Evolutionary conservation across 2,888 invertebrate genomes (phyloP), one percentile per base, ranked within the genome.

Genomic region (Tubiluchus corallicola): DNA sequence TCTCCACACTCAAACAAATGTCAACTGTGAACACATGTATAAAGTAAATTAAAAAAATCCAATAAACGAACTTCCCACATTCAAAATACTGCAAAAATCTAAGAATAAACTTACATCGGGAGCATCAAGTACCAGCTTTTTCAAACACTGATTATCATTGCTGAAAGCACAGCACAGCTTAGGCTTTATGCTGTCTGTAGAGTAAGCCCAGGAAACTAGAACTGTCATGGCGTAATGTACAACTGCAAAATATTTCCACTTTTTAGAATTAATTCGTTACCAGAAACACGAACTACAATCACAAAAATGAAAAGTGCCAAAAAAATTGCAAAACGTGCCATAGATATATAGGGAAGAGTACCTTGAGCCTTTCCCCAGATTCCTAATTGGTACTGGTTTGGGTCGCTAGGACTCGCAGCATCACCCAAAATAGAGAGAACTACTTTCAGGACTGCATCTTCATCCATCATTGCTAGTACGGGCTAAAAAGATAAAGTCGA

Each of bases 161-260:
- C 74, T 70, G 17, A 55, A 54, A 40, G 79, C 75, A 55, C 77
- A 74, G 57, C 85, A 85, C 13, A 90, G 64, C 20, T 73, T 73
- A 42, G 78, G 73, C 16, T 79, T 72, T 0, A 85, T 82, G 51
- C 77, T 76, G 5, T 78, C 76, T 38, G 82, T 80, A 43, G 85
- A 83, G 58, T 85, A 85, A 38, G 85, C 79, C 81, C 88, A 87
- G 52, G 85, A 87, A 21, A 90, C 87, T 50, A 90, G 73, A 56
- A 90, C 70, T 15, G 84, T 81, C 79, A 90, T 81, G 15, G 85
- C 80, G 60, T 85, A 88, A 59, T 88, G 87, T 16, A 90, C 80
- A 47, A 85, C 78, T 73, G 74, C 49, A 17, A 47, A 42, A 45
- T 38, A n/a, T n/a, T n/a, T n/a, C n/a, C n/a, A n/a, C n/a, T n/a